phyloP scores from a whole-genome alignment of 2,797 vertebrate genomes.

The Scleropages formosus region DNA sequence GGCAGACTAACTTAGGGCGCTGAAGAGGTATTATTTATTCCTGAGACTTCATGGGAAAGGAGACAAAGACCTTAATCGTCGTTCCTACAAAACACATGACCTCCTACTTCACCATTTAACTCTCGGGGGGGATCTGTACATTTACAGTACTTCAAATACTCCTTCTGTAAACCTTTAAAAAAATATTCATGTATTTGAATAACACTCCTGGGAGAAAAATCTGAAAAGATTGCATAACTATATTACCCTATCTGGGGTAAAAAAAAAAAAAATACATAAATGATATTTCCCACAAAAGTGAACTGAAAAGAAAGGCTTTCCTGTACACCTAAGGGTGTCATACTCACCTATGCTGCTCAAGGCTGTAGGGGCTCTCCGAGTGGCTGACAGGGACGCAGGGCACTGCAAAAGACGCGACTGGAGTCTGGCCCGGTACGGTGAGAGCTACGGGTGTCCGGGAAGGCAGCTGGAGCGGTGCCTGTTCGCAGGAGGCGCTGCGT shows the following conservation, averaged over 20 bases:
- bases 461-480: conserved; percentile 56
- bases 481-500: conserved; percentile 61
- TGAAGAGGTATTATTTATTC: not conserved
- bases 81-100: not conserved
- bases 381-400: conserved; percentile 77
- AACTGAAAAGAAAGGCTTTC: not conserved
- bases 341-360: conserved; percentile 83
- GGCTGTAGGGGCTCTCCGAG: conserved; percentile 77
- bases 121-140: not conserved
- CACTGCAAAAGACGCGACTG: conserved; percentile 73
- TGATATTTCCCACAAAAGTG: not conserved
- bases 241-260: too few relatives aligned
- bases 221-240: not conserved
- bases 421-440: conserved; percentile 57
- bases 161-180: not conserved
- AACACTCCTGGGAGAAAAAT: too few relatives aligned
- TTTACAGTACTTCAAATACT: not conserved
- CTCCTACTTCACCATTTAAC: not conserved
- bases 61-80: not conserved
- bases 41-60: not conserved
- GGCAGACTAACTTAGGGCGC: not conserved
- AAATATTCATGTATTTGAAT: too few relatives aligned
- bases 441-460: conserved; percentile 45
- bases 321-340: not conserved
- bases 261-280: not conserved